Percentiles rank a stretch among this genome's conserved stretches.
phyloP scores from a whole-genome alignment of 2,888 invertebrate genomes.

The Mimumesa dahlbomi region DNA sequence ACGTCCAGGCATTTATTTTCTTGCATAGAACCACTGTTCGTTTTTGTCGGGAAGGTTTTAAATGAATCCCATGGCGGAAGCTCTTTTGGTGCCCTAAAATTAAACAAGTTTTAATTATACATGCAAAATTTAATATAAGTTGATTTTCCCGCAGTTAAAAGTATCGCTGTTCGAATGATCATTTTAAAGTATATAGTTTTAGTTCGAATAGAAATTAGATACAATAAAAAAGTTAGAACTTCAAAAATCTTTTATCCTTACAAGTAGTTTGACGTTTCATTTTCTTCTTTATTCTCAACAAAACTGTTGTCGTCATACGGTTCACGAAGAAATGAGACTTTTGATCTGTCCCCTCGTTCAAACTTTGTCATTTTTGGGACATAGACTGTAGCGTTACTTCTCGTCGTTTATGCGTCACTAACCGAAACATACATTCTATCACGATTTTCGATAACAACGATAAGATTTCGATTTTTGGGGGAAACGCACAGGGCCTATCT shows the following conservation, averaged over 20 bases:
- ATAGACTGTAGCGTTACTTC: neutral
- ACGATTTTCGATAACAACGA: constrained; percentile 30
- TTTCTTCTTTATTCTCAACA: constrained; percentile 40
- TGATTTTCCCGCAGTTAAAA: no score
- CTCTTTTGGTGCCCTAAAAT: constrained; percentile 69
- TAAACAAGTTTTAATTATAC: neutral
- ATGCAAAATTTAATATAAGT: no score
- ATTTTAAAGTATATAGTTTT: neutral
- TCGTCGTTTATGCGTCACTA: constrained; percentile 11
- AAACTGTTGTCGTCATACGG: constrained; percentile 31
- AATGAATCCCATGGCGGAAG: constrained; percentile 90
- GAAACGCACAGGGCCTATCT: neutral
- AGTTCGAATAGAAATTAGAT: neutral
- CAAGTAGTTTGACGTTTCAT: constrained; percentile 34
- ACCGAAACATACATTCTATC: no score
- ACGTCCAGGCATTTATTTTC: constrained; percentile 84
- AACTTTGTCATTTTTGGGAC: constrained; percentile 18
- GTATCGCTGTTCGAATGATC: neutral
- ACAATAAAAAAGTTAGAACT: constrained; percentile 1
- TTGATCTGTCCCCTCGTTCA: constrained; percentile 6
- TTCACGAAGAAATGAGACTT: constrained; percentile 21
- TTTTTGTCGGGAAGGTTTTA: constrained; percentile 86
- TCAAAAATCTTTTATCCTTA: constrained; percentile 1
- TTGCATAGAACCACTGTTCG: constrained; percentile 86
- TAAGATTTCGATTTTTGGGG: constrained; percentile 36